These are phyloP conservation scores for Drosophila mercatorum DNA, from an alignment of 2,888 invertebrate species.

Conservation along the genomic window DNA sequence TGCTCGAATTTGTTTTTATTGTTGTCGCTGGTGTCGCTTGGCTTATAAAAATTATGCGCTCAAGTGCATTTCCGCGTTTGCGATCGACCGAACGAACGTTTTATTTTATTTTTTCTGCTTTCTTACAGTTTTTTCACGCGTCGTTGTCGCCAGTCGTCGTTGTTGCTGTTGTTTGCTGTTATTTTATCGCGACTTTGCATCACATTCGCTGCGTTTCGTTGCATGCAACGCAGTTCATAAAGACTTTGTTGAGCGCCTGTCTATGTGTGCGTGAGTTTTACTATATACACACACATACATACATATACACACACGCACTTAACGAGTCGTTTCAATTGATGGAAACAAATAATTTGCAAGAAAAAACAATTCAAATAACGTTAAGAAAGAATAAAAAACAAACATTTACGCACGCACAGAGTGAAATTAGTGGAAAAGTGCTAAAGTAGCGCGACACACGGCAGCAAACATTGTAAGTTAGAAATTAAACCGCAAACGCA, in stretches of 20 bases:
- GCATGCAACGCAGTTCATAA: constrained; percentile 35
- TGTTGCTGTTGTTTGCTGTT: constrained; percentile 24
- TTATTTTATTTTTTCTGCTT: constrained; percentile 39
- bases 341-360: background rate
- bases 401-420: constrained; percentile 1
- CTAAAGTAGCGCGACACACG: constrained; percentile 16
- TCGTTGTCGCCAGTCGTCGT: constrained; percentile 47
- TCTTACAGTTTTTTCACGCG: constrained; percentile 53
- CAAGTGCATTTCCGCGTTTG: constrained; percentile 76
- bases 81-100: constrained; percentile 47
- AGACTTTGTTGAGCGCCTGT: constrained; percentile 9
- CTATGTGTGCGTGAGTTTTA: constrained; percentile 13
- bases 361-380: constrained; percentile 18
- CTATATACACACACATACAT: background rate
- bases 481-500: constrained; percentile 45
- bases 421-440: constrained; percentile 2
- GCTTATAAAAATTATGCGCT: constrained; percentile 76
- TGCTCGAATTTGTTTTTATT: constrained; percentile 37
- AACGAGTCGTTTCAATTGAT: constrained; percentile 7
- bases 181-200: constrained; percentile 59
- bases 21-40: constrained; percentile 54
- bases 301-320: constrained; percentile 9
- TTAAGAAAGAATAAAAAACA: constrained; percentile 1
- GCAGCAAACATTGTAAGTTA: constrained; percentile 15
- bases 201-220: constrained; percentile 55